These are phyloP conservation scores for Heteropelma amictum DNA, from an alignment of 2,888 invertebrate genomes.

Conservation along the genomic window DNA sequence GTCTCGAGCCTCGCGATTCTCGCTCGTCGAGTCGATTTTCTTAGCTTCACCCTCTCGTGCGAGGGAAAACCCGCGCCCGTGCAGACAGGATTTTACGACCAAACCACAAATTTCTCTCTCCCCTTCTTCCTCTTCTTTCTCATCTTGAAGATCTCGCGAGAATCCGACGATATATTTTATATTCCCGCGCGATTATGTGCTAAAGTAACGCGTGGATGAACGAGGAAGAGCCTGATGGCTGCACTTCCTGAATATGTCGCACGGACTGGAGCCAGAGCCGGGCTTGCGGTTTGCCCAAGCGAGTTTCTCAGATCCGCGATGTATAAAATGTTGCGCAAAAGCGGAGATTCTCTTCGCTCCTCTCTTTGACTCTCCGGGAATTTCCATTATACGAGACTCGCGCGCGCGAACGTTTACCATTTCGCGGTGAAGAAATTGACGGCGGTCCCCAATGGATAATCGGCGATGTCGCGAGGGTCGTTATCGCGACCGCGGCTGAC, in stretches of 20 bases:
- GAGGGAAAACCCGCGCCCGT: neutral
- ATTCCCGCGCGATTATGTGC: conserved; percentile 1
- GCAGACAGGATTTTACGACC: neutral
- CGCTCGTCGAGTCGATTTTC: too few species aligned
- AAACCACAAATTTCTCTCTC: neutral
- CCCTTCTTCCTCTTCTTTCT: neutral
- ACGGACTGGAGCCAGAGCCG: neutral
- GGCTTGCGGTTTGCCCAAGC: neutral
- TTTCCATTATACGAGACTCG: too few species aligned
- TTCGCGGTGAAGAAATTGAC: neutral
- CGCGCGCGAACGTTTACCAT: too few species aligned
- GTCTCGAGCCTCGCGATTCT: too few species aligned
- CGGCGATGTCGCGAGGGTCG: conserved; percentile 41
- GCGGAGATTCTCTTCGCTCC: too few species aligned
- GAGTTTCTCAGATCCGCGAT: neutral
- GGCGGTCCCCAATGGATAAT: conserved; percentile 29
- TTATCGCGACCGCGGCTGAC: conserved; percentile 10
- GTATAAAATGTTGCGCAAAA: too few species aligned
- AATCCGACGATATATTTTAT: conserved; percentile 21
- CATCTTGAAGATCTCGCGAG: neutral
- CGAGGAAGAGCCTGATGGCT: conserved; percentile 4
- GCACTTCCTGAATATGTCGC: conserved; percentile 28
- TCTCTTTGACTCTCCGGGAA: too few species aligned
- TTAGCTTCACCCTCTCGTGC: too few species aligned
- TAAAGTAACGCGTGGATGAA: neutral